phyloP scores from a whole-genome alignment of 2,113 vertebrate genomes.

The Scatophagus argus region DNA sequence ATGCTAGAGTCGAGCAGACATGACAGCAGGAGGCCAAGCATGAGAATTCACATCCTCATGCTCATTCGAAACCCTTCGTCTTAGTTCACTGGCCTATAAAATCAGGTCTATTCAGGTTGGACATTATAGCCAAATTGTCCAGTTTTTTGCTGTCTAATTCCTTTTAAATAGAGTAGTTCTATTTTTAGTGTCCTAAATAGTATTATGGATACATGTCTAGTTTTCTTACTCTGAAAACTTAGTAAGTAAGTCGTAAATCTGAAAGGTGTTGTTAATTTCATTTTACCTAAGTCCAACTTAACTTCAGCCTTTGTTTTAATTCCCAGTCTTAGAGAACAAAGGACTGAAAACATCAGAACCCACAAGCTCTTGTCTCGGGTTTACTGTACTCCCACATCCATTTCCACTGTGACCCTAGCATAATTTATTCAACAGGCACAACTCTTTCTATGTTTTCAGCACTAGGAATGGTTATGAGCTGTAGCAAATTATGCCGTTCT shows the following conservation, averaged over 20 bases:
- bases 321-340: conserved; percentile 36
- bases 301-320: conserved; percentile 14
- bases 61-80: neutral
- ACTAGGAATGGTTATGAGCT: conserved; percentile 9
- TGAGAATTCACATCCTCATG: conserved; percentile 8
- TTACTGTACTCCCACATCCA: conserved; percentile 59
- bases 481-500: conserved; percentile 4
- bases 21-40: conserved; percentile 27
- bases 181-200: neutral
- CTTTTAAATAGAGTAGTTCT: neutral
- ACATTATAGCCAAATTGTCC: neutral
- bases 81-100: neutral
- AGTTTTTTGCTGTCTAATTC: neutral
- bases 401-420: conserved; percentile 37
- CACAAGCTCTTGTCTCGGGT: conserved; percentile 42
- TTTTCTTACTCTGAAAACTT: neutral
- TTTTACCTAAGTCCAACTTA: neutral
- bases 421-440: conserved; percentile 63
- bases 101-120: neutral
- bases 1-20: conserved; percentile 1
- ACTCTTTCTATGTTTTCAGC: conserved; percentile 36
- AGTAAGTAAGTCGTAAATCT: conserved; percentile 8
- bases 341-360: conserved; percentile 41
- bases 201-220: neutral
- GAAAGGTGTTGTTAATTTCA: neutral